Evolutionary conservation across 2,888 invertebrate genomes (phyloP).

Genomic region (Urechis unicinctus): DNA sequence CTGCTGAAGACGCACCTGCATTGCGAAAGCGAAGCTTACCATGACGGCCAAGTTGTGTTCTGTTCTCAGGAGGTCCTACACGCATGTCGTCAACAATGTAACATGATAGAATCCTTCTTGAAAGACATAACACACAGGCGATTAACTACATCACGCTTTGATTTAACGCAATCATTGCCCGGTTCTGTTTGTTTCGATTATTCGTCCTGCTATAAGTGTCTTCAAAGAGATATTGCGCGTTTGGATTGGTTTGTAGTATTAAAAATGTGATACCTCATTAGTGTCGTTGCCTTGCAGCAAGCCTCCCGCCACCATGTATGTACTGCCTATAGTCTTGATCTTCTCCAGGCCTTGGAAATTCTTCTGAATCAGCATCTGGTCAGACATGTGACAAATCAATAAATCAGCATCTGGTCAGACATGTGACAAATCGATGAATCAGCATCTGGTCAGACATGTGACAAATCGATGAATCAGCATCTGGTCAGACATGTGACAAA

Average conservation of each 20-base stretch:
- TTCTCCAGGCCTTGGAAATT: slow-evolving; percentile 95
- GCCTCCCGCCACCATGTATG: slow-evolving; percentile 96
- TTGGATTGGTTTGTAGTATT: background rate
- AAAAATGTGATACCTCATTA: background rate
- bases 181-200: too few relatives aligned
- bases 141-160: too few relatives aligned
- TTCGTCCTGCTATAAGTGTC: background rate
- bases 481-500: too few relatives aligned
- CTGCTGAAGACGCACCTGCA: slow-evolving; percentile 77
- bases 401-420: too few relatives aligned
- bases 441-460: too few relatives aligned
- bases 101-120: too few relatives aligned
- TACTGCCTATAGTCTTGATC: slow-evolving; percentile 97
- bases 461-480: too few relatives aligned
- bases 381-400: too few relatives aligned
- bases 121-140: too few relatives aligned
- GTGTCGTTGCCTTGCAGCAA: slow-evolving; percentile 60
- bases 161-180: too few relatives aligned
- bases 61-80: slow-evolving; percentile 2
- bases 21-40: slow-evolving; percentile 84
- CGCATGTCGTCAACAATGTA: background rate
- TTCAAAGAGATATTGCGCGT: background rate
- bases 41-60: slow-evolving; percentile 76
- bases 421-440: too few relatives aligned
- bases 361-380: slow-evolving; percentile 76